Base-by-base conservation (phyloP, 2,113 vertebrate species). In the Gallinago jamesoni region DNA sequence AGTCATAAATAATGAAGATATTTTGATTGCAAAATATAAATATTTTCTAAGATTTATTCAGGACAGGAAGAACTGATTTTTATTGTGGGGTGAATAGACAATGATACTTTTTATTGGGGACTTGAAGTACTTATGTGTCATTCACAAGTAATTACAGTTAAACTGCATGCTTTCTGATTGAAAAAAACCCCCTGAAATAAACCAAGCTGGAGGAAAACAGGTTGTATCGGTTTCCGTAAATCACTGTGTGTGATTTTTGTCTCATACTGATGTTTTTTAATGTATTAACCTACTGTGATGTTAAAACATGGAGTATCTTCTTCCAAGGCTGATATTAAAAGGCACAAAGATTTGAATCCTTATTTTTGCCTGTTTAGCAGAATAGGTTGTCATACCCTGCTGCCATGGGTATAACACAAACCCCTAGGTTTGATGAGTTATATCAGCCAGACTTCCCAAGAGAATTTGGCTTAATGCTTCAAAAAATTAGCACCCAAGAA, bases 1-100 rank as follows among this genome's bases (percentile, higher is more conserved):
- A 70, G 0, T 41, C 53, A 89, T 10, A 82, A 88, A 28, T 70
- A 82, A 87, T 78, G 35, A 91, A 12, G 39, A 33, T 55, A 94
- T 72, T 77, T 75, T 94, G 78, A 89, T 39, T 59, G 24, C 22
- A 95, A 96, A 96, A 74, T 75, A 91, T 22, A 84, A 94, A 73
- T 10, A 48, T 43, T 45, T 84, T 69, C 15, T 47, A 56, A 70
- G 23, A 90, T 83, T 86, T 96, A 92, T 60, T 89, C 62, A 90
- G 33, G 45, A 84, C 30, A 21, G 30, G 31, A 84, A 73, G 20
- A 37, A 47, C 2, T 56, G 14, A 17, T 89, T 83, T 87, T 94
- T 41, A 24, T 25, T 66, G 25, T 35, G 14, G 23, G 8, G 1
- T 25, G 27, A 30, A 47, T 90, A 87, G n/a, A 80, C 62, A 76